phyloP scores from a whole-genome alignment of 1,140 invertebrate genomes.

The Stegodyphus dumicola region DNA sequence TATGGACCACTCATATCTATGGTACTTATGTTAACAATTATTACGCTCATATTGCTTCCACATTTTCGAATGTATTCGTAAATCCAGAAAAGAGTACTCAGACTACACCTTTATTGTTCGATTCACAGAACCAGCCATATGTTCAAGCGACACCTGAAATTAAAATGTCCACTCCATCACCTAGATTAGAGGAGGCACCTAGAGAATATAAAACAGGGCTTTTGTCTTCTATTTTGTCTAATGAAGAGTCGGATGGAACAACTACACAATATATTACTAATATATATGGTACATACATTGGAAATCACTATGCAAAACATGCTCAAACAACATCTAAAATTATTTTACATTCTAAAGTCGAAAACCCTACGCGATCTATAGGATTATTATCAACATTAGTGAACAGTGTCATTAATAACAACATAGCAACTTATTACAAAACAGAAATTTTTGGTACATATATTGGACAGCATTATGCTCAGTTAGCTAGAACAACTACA shows the following conservation, averaged over 20 bases:
- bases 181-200: slow-evolving; percentile 8
- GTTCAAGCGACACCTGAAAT: not conserved
- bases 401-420: slow-evolving; percentile 65
- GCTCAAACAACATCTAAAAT: slow-evolving; percentile 74
- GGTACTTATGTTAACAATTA: slow-evolving; percentile 85
- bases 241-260: slow-evolving; percentile 65
- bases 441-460: slow-evolving; percentile 68
- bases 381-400: slow-evolving; percentile 68
- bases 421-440: slow-evolving; percentile 66
- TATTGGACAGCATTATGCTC: slow-evolving; percentile 69
- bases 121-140: slow-evolving; percentile 22
- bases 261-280: slow-evolving; percentile 67
- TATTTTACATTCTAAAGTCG: slow-evolving; percentile 38
- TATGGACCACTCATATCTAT: slow-evolving; percentile 71
- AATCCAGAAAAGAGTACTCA: not conserved
- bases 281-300: slow-evolving; percentile 69
- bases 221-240: slow-evolving; percentile 53
- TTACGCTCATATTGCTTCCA: slow-evolving; percentile 77
- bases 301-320: slow-evolving; percentile 71
- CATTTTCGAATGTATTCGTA: slow-evolving; percentile 45
- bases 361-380: slow-evolving; percentile 65
- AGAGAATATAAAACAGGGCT: slow-evolving; percentile 58
- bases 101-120: not conserved
- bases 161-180: slow-evolving; percentile 14
- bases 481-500: slow-evolving; percentile 69